Base-by-base conservation (phyloP, 2,113 vertebrate species). In the Oncorhynchus gorbuscha region DNA sequence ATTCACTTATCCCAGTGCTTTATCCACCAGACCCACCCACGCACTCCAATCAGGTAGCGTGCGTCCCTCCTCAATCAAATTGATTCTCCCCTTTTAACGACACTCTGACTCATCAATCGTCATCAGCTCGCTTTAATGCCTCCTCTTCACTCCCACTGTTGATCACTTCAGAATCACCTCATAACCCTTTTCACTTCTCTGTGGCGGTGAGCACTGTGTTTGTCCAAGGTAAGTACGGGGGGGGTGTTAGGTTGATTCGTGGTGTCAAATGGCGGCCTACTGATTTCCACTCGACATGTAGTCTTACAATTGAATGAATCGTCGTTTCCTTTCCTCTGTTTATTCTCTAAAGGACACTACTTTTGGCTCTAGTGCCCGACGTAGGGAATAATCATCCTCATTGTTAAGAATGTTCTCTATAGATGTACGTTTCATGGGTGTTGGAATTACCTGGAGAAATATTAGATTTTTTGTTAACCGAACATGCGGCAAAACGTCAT, bases 151-250 rank as follows among this genome's bases (percentile, higher is more conserved):
- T 81, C 39, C 26, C n/a, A 26, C 5, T 71, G 75, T 71, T 11
- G 48, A 76, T 85, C 83, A 51, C 84, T 65, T 88, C 79, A 83
- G 79, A 84, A 55, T 81, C 58, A 65, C 81, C 67, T 81, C 79
- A 66, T 80, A 85, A 69, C 64, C 51, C 58, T 86, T 74, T 74
- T 89, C 76, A 76, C 70, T 61, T 55, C 8, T 83, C 65, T 83
- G 74, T 73, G 83, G 1, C 61, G 11, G 11, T 81, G 76, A 83
- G 77, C 80, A 32, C 58, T 69, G 73, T 89, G 75, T 84, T 76
- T 75, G 59, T 55, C 35, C 49, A 62, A 51, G 65, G 75, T 77
- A 69, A 77, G 39, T 24, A 48, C 45, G n/a, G 20, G 13, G 22
- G 22, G 39, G 22, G 26, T 67, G 28, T 30, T 67, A 55, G 16